phyloP scores from a whole-genome alignment of 1,140 invertebrate species.

The Harlomillsia oculata region DNA sequence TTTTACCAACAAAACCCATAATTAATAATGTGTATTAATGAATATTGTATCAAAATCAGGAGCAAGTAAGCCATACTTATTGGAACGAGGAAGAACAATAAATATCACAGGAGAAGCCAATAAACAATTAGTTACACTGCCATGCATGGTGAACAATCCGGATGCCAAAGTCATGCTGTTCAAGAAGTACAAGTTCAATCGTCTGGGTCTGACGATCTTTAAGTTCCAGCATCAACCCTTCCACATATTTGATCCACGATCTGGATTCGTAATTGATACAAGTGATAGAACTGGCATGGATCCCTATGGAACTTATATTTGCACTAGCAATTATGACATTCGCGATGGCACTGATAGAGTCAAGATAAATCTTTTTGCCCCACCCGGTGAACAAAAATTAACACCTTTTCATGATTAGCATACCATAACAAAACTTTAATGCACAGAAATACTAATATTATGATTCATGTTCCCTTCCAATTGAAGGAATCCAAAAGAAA shows the following conservation, averaged over 20 bases:
- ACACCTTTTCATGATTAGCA: too few species aligned
- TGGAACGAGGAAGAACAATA: constrained; percentile 18
- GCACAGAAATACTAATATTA: not conserved
- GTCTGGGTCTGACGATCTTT: constrained; percentile 14
- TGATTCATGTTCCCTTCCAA: not conserved
- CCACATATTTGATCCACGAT: constrained; percentile 21
- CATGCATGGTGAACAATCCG: constrained; percentile 21
- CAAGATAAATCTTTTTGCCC: constrained; percentile 12
- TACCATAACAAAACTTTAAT: too few species aligned
- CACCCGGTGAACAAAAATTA: constrained; percentile 6
- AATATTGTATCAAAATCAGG: not conserved
- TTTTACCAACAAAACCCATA: not conserved
- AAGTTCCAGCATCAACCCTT: constrained; percentile 25
- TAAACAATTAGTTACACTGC: constrained; percentile 9
- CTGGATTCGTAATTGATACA: constrained; percentile 11
- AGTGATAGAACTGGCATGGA: constrained; percentile 13
- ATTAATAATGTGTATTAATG: not conserved
- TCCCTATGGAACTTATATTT: constrained; percentile 21
- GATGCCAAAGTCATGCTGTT: constrained; percentile 16
- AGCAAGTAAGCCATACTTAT: constrained; percentile 9
- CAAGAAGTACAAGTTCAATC: constrained; percentile 11
- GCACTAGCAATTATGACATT: constrained; percentile 19
- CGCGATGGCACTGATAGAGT: constrained; percentile 14
- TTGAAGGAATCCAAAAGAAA: constrained; percentile 10
- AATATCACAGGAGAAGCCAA: constrained; percentile 16